Evolutionary conservation across 2,888 invertebrate genomes (phyloP), one percentile per base, ranked within the genome.

Genomic region (Coelopa pilipes): DNA sequence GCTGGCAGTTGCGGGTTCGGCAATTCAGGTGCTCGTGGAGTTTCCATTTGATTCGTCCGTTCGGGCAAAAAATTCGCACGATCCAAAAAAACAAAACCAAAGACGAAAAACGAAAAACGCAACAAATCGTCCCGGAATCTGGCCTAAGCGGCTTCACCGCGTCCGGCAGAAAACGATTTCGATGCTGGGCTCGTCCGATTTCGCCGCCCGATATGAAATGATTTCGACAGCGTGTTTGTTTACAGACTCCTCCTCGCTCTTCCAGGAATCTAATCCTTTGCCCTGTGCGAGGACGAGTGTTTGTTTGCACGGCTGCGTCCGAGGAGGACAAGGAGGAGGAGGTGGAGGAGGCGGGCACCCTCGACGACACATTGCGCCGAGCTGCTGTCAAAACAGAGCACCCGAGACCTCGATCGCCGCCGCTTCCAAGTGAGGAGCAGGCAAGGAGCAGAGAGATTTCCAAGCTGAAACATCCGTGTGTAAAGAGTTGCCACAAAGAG

Each of bases 321-420:
- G 19, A 70, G 63, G 63, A 17, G n/a, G n/a, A n/a, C n/a, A n/a
- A n/a, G n/a, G n/a, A n/a, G n/a, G n/a, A n/a, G n/a, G n/a, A n/a
- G n/a, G 2, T 34, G 34, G 62, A 63, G 53, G 53, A 53, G 63
- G 19, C 21, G 46, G 21, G 63, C 24, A 63, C 17, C 15, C n/a
- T 63, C 53, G n/a, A n/a, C 12, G 34, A 34, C 15, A 62, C 47
- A 34, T 62, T 63, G 50, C 55, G 63, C 45, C 46, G 34, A 53
- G 53, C 71, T 71, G 71, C 63, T 63, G 53, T 63, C 71, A 50
- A 71, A 62, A 63, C 63, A 71, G 60, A 65, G n/a, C 45, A 47
- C 45, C 19, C 57, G 24, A 21, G 13, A 24, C 1, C 10, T 1
- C 24, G 57, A 59, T 59, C 45, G 60, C 13, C 24, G 0, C 2